Conservation (phyloP, 2,888 invertebrate genomes). For the Drosophila helvetica region DNA sequence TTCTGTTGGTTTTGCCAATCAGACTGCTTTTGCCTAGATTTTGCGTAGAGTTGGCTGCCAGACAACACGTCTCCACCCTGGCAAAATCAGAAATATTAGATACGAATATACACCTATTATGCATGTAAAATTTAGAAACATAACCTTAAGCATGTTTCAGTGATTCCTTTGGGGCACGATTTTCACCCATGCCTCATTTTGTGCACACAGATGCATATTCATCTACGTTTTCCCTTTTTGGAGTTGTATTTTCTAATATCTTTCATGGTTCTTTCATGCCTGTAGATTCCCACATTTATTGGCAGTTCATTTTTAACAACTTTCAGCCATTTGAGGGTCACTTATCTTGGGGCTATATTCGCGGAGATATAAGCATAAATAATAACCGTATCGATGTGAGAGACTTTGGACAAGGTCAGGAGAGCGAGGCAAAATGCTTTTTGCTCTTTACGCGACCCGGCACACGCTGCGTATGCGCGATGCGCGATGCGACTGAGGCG, state of each 20-base stretch:
- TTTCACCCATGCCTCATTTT: neutral
- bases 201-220: too few relatives aligned
- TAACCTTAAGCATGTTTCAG: neutral
- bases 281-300: neutral
- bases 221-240: neutral
- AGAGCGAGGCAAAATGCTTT: conserved; percentile 27
- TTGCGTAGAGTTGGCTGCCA: conserved; percentile 24
- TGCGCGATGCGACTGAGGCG: conserved; percentile 56
- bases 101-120: neutral
- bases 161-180: too few relatives aligned
- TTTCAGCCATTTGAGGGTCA: conserved; percentile 28
- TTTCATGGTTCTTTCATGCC: neutral
- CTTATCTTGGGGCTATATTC: neutral
- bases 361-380: conserved; percentile 19
- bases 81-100: conserved; percentile 8
- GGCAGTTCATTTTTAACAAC: conserved; percentile 2
- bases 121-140: neutral
- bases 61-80: conserved; percentile 44
- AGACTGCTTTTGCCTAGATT: conserved; percentile 29
- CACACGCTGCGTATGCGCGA: conserved; percentile 72
- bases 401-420: conserved; percentile 51
- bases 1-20: conserved; percentile 21
- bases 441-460: conserved; percentile 22
- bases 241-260: too few relatives aligned
- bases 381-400: conserved; percentile 27